phyloP scores from a whole-genome alignment of 35 echinoderm and acorn worm species.

The Strongylocentrotus purpuratus region DNA sequence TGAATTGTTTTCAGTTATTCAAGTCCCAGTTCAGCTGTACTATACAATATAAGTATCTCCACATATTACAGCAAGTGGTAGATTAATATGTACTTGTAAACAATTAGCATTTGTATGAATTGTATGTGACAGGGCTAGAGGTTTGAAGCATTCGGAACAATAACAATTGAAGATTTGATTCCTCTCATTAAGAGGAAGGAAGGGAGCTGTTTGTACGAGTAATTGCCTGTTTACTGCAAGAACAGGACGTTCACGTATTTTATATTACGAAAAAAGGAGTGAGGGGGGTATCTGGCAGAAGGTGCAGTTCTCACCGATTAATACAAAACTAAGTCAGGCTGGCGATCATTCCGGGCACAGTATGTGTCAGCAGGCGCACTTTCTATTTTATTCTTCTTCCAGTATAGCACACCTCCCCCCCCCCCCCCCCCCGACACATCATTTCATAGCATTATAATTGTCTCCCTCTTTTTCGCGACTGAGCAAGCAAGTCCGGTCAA shows the following conservation, averaged over 20 bases:
- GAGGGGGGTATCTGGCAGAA: neutral
- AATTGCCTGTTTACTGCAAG: slow-evolving; percentile 42
- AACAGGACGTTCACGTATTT: neutral
- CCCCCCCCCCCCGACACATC: neutral
- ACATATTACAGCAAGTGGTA: neutral
- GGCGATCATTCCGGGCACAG: neutral
- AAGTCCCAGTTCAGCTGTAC: neutral
- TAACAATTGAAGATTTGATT: neutral
- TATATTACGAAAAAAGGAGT: neutral
- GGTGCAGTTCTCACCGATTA: neutral
- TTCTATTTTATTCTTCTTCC: neutral
- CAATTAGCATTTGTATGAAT: neutral
- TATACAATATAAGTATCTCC: neutral
- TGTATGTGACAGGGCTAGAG: neutral
- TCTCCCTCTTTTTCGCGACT: neutral
- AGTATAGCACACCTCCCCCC: neutral
- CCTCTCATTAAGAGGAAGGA: neutral
- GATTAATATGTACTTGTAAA: neutral
- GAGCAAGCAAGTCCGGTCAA: slow-evolving; percentile 19
- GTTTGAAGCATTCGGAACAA: neutral
- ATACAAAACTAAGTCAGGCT: neutral
- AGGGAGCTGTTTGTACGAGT: neutral
- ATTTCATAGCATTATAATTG: slow-evolving; percentile 1
- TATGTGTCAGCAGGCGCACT: neutral
- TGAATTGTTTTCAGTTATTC: neutral